These are phyloP conservation scores for Mormyrus iriodes DNA, from an alignment of 2,113 vertebrate species.

Conservation along the genomic window DNA sequence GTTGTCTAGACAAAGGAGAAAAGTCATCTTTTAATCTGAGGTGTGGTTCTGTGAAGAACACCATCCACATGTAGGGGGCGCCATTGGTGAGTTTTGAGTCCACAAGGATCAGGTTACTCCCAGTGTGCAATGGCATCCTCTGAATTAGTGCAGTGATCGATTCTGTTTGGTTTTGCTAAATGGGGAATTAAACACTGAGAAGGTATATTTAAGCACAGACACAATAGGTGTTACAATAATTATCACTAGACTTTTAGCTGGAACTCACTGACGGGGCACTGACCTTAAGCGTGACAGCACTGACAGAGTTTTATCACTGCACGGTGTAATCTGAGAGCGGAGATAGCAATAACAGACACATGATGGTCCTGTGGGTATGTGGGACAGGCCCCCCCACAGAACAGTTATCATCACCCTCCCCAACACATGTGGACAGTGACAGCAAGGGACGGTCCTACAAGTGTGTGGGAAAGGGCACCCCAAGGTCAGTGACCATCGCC, in stretches of 20 bases:
- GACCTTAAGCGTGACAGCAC: slow-evolving; percentile 43
- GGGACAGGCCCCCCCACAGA: slow-evolving; percentile 31
- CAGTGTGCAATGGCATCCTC: not conserved
- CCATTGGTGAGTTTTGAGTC: not conserved
- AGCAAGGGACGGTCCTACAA: slow-evolving; percentile 52
- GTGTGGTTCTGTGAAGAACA: not conserved
- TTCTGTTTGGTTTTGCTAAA: not conserved
- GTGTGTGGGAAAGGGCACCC: slow-evolving; percentile 41
- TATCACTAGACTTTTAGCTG: not conserved
- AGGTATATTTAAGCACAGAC: slow-evolving; percentile 9
- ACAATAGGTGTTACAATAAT: not conserved
- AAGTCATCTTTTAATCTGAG: not conserved
- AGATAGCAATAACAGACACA: slow-evolving; percentile 44
- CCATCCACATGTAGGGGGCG: not conserved
- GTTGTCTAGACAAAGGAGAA: not conserved
- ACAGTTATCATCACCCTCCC: not conserved
- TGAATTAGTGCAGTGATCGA: not conserved
- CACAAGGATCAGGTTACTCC: not conserved
- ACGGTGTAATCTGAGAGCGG: slow-evolving; percentile 54
- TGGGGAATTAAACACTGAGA: not conserved
- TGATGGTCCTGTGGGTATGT: slow-evolving; percentile 57
- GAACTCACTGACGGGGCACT: slow-evolving; percentile 24
- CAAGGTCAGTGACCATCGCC: not conserved
- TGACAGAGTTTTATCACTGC: slow-evolving; percentile 41
- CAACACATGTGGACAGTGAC: slow-evolving; percentile 45